Percentiles rank a stretch among this genome's conserved stretches.
These are phyloP conservation scores for Chromoteleia sp. DNA, from an alignment of 2,888 invertebrate species.

Conservation along the genomic window DNA sequence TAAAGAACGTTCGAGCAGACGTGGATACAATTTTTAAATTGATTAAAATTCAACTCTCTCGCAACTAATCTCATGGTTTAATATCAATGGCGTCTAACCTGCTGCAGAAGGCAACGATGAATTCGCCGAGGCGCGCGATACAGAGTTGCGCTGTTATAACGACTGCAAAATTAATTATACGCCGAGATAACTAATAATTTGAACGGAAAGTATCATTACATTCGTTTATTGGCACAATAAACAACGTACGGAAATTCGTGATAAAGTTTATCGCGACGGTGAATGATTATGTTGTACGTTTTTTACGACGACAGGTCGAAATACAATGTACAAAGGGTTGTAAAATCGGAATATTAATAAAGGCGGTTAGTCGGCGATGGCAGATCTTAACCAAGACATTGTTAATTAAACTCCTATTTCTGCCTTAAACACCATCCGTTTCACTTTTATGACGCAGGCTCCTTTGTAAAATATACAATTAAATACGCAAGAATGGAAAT, in stretches of 20 bases:
- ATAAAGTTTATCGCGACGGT: conserved; percentile 10
- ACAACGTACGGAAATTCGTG: neutral
- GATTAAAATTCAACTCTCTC: conserved; percentile 13
- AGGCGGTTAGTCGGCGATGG: conserved; percentile 20
- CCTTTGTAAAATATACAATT: conserved; percentile 34
- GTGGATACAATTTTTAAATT: conserved; percentile 2
- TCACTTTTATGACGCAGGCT: conserved; percentile 24
- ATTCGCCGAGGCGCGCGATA: neutral
- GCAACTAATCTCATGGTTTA: conserved; percentile 17
- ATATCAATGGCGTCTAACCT: conserved; percentile 6
- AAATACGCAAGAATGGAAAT: conserved; percentile 19
- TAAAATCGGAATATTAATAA: conserved; percentile 27
- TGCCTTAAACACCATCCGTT: conserved; percentile 31
- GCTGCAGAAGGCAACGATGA: neutral
- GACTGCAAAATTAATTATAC: conserved; percentile 28
- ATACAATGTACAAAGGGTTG: conserved; percentile 3
- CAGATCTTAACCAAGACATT: conserved; percentile 33
- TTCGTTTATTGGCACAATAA: conserved; percentile 4
- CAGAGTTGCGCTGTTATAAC: conserved; percentile 9
- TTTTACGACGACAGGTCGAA: conserved; percentile 29
- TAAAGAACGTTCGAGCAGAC: neutral
- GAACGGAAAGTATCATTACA: conserved; percentile 10
- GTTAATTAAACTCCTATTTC: conserved; percentile 48
- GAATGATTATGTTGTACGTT: conserved; percentile 11
- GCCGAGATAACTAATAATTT: conserved; percentile 17